phyloP scores from a whole-genome alignment of 2,797 vertebrate genomes.

The Microctenopoma stevenorrisi region DNA sequence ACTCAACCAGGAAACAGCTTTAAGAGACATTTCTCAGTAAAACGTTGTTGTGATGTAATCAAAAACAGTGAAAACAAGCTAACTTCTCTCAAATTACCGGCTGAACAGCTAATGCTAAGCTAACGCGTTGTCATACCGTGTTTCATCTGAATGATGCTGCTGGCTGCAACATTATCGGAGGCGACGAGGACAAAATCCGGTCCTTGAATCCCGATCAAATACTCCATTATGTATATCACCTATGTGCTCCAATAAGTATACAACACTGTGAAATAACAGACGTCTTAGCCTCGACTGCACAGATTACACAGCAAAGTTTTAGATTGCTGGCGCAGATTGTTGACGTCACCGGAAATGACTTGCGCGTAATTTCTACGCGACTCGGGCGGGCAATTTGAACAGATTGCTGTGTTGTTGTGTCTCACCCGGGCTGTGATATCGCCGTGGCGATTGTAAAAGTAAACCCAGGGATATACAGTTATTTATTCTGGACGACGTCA shows the following conservation, averaged over 20 bases:
- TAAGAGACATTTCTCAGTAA: fast-evolving
- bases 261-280: background rate
- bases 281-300: background rate
- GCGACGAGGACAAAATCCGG: conserved; percentile 93
- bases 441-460: fast-evolving
- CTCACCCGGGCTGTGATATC: background rate
- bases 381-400: conserved; percentile 71
- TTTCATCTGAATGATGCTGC: conserved; percentile 97
- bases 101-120: conserved; percentile 62
- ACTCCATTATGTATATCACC: conserved; percentile 86
- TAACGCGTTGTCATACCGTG: conserved; percentile 86
- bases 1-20: fast-evolving
- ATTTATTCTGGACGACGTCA: background rate
- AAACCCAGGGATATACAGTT: fast-evolving
- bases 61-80: background rate
- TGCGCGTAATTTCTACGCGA: conserved; percentile 9
- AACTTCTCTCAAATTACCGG: background rate
- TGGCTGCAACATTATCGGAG: conserved; percentile 91
- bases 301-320: conserved; percentile 87
- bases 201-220: conserved; percentile 96
- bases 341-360: conserved; percentile 52
- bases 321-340: conserved; percentile 1
- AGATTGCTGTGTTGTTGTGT: conserved; percentile 8
- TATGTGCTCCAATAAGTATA: too few species aligned
- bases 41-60: fast-evolving